Base-by-base conservation (phyloP, 2,888 invertebrate genomes). In the Diplolepis rosae region DNA sequence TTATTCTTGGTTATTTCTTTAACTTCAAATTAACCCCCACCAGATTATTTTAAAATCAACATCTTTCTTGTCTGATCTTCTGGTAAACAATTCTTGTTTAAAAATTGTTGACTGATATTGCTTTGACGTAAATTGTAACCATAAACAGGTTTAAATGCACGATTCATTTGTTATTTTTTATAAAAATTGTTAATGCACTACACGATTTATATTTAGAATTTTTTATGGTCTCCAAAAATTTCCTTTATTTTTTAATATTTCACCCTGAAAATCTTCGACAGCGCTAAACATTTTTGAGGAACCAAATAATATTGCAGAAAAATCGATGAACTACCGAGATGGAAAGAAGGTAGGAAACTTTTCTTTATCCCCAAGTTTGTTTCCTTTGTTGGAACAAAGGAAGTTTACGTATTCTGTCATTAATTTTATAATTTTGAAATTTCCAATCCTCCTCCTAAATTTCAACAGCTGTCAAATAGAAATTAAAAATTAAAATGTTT, bases 311-410 rank as follows among this genome's bases (percentile, higher is more conserved):
- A 24, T 24, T 27, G n/a, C n/a, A n/a, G 39, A 61, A 61, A 61
- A 61, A 61, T 61, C 39, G 35, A 35, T 35, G n/a, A n/a, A 22
- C 18, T 35, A 22, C 39, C 22, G 61, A 39, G 24, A 13, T 39
- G 35, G n/a, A 39, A 61, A 61, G 35, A 27, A n/a, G 24, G 6
- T 24, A n/a, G 7, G 24, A 24, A 61, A 22, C n/a, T 24, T 39
- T n/a, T 24, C 18, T 35, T 18, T 35, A 32, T 15, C 56, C 24
- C 22, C 35, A 61, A 24, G 35, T 24, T 39, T 32, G 24, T 35
- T 24, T 39, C 61, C 61, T 27, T 61, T 61, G 61, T 61, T 39
- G 35, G 61, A 61, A 61, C 61, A 61, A 61, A 61, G 22, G 61
- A 30, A 39, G 35, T 24, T 61, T 61, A n/a, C n/a, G n/a, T n/a